Evolutionary conservation across 2,888 invertebrate species (phyloP).

Genomic region (Strigamia crassipes): DNA sequence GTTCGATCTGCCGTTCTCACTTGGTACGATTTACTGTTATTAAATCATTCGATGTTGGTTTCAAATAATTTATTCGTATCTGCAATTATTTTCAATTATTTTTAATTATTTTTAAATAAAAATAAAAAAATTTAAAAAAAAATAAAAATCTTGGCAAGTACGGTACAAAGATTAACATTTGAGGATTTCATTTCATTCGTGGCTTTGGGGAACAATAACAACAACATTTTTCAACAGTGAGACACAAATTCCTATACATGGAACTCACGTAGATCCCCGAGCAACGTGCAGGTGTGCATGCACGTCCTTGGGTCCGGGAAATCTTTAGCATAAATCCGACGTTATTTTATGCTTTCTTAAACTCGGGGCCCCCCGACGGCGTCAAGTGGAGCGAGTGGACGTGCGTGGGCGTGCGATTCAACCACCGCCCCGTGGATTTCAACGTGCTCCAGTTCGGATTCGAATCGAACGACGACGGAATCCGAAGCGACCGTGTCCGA

Average conservation of each 20-base stretch:
- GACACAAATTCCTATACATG: not conserved
- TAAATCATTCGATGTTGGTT: constrained; percentile 28
- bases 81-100: too few relatives aligned
- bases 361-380: constrained; percentile 7
- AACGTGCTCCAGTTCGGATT: not conserved
- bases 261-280: not conserved
- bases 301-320: not conserved
- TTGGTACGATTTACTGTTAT: constrained; percentile 14
- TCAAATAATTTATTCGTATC: too few relatives aligned
- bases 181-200: not conserved
- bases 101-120: too few relatives aligned
- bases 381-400: constrained; percentile 37
- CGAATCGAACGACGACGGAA: not conserved
- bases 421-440: constrained; percentile 29
- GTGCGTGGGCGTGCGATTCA: constrained; percentile 15
- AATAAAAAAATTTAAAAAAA: too few relatives aligned
- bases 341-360: not conserved
- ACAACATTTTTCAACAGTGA: not conserved
- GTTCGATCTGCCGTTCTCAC: not conserved
- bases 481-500: not conserved
- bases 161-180: not conserved
- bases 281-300: constrained; percentile 4
- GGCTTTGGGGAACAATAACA: not conserved
- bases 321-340: not conserved
- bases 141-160: too few relatives aligned